Evolutionary conservation across 1,140 invertebrate genomes (phyloP).

Genomic region (Diuraphis noxia): DNA sequence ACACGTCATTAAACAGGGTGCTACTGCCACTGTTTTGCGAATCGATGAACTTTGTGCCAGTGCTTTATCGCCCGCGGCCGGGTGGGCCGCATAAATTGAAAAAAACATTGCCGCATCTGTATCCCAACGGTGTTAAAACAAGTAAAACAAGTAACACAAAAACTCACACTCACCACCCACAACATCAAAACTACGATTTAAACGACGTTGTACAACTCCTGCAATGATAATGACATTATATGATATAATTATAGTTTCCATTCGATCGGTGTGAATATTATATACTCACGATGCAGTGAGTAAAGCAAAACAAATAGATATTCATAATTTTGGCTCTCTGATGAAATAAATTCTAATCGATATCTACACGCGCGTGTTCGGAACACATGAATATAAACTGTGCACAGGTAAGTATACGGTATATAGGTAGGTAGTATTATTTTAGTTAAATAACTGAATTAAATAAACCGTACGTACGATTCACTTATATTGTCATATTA

Average conservation of each 20-base stretch:
- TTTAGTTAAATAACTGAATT: not conserved
- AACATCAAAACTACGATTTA: not conserved
- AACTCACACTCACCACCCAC: not conserved
- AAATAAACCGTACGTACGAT: not conserved
- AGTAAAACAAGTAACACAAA: not conserved
- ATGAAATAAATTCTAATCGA: not conserved
- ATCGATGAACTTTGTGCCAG: not conserved
- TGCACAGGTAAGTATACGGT: not conserved
- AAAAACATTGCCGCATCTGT: not conserved
- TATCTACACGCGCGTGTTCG: not conserved
- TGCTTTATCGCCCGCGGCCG: not conserved
- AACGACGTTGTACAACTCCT: not conserved
- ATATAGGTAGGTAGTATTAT: not conserved
- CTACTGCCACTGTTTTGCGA: not conserved
- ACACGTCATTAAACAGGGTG: constrained; percentile 20
- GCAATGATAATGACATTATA: not conserved
- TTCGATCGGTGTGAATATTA: not conserved
- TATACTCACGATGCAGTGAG: not conserved
- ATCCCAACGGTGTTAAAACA: not conserved
- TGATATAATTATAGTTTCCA: not conserved
- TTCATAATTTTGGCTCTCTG: not conserved
- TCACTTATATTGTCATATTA: not conserved
- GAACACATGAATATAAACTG: not conserved
- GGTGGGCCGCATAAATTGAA: not conserved
- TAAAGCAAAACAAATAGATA: not conserved